phyloP scores from a whole-genome alignment of 1,140 invertebrate species.

The Macrobrachium rosenbergii region DNA sequence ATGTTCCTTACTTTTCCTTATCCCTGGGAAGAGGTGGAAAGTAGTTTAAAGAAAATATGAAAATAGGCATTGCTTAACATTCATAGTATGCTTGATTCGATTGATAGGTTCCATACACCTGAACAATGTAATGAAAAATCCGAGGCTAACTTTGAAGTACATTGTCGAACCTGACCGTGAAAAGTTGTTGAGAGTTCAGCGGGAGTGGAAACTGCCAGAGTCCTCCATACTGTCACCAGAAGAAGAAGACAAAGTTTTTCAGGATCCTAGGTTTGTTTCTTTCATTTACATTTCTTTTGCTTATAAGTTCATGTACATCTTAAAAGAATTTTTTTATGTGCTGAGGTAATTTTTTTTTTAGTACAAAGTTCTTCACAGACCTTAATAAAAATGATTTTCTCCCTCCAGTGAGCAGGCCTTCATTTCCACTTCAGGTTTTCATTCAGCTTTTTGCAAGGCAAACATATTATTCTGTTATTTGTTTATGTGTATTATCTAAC shows the following conservation, averaged over 20 bases:
- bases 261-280: slow-evolving; percentile 74
- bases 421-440: too few relatives aligned
- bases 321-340: background rate
- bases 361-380: too few relatives aligned
- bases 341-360: background rate
- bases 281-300: background rate
- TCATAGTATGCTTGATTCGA: background rate
- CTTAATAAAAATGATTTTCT: too few relatives aligned
- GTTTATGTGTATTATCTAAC: too few relatives aligned
- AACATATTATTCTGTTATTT: too few relatives aligned
- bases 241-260: slow-evolving; percentile 73
- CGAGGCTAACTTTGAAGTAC: slow-evolving; percentile 75
- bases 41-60: too few relatives aligned
- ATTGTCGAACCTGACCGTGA: slow-evolving; percentile 75
- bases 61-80: background rate
- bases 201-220: slow-evolving; percentile 73
- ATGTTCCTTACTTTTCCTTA: too few relatives aligned
- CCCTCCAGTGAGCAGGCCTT: too few relatives aligned
- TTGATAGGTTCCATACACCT: slow-evolving; percentile 76
- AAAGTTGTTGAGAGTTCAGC: slow-evolving; percentile 72
- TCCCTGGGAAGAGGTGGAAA: too few relatives aligned
- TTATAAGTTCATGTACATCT: background rate
- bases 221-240: slow-evolving; percentile 72
- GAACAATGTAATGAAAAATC: slow-evolving; percentile 73
- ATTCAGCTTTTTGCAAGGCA: too few relatives aligned